A percentile compares a stretch with the other conserved stretches of the same genome.
Conservation (phyloP, 2,888 invertebrate species). For the Meiosimyza decipiens region DNA sequence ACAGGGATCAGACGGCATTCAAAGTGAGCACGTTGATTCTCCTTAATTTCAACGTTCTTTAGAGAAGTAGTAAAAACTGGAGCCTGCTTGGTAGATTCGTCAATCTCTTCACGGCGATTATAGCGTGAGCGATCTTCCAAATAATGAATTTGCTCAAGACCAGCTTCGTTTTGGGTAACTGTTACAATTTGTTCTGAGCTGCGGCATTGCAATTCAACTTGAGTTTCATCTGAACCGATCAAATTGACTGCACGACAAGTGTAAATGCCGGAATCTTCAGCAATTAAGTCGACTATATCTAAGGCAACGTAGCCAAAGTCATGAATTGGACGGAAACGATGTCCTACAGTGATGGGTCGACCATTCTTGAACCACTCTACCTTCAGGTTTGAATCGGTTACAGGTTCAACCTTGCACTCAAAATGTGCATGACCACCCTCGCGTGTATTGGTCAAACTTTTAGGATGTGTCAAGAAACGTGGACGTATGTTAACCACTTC, state of each 20-base stretch:
- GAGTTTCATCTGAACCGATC: conserved; percentile 88
- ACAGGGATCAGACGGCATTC: conserved; percentile 94
- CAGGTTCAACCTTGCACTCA: conserved; percentile 96
- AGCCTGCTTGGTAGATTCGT: conserved; percentile 88
- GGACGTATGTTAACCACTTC: conserved; percentile 87
- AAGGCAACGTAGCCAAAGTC: conserved; percentile 99
- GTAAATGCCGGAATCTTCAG: conserved; percentile 94
- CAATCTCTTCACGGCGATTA: conserved; percentile 78
- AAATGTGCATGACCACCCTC: conserved; percentile 96
- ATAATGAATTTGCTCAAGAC: conserved; percentile 88
- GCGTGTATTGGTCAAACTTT: conserved; percentile 83
- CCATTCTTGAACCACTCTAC: conserved; percentile 98
- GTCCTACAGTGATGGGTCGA: conserved; percentile 91
- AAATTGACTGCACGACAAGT: conserved; percentile 93
- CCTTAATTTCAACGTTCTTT: conserved; percentile 91
- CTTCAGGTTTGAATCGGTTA: conserved; percentile 94
- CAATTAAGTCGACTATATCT: conserved; percentile 94
- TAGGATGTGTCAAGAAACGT: conserved; percentile 86
- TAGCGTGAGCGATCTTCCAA: conserved; percentile 87
- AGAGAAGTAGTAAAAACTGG: conserved; percentile 94
- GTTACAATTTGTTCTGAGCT: conserved; percentile 85
- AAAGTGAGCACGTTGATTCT: conserved; percentile 94
- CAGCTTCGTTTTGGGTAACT: conserved; percentile 87
- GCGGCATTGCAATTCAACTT: conserved; percentile 78
- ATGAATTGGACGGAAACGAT: conserved; percentile 95